Evolutionary conservation across 2,113 vertebrate species (phyloP), one percentile per base, ranked within the genome.

Genomic region (Hippocampus mohnikei): DNA sequence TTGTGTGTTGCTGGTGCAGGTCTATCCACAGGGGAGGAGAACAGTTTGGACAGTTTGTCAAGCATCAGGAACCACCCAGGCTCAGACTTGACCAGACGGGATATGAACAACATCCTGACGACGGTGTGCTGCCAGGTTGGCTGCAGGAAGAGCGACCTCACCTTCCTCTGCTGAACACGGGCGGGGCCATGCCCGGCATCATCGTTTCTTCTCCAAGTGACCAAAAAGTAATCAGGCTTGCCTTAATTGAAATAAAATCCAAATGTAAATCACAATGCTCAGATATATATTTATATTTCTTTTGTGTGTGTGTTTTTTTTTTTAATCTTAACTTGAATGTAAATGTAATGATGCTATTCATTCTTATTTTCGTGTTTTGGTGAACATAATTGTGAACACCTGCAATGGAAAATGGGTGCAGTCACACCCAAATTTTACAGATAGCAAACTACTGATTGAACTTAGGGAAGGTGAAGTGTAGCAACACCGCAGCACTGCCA

Each of bases 111-210:
- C 66, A 69, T 88, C 1, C 80, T 92, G 81, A 89, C 88, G 59
- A 86, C 66, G 0, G 52, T 87, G 70, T 94, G 93, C 80, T 93
- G 93, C 84, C 82, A 89, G 78, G 73, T 86, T 77, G 93, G 93
- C 84, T 94, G 93, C 80, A 82, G 80, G 75, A 94, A 92, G 84
- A 92, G 83, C 5, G 91, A 93, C 78, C 90, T 94, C 44, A 75
- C 87, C 46, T 82, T 80, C 66, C 86, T 94, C 75, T 94, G 93
- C 85, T 93, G 88, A 93, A 78, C 44, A 50, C 18, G 3, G n/a
- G n/a, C n/a, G 29, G 40, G 29, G 40, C 23, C 11, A 20, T 23
- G 12, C 50, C 16, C 2, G 21, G 20, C 62, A 16, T 64, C 62
- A 15, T 44, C 52, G 27, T 63, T 56, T 41, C 52, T 16, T 9